Evolutionary conservation across 1,140 invertebrate species (phyloP), one percentile per base, ranked within the genome.

Genomic region (Drosophila trapezifrons): DNA sequence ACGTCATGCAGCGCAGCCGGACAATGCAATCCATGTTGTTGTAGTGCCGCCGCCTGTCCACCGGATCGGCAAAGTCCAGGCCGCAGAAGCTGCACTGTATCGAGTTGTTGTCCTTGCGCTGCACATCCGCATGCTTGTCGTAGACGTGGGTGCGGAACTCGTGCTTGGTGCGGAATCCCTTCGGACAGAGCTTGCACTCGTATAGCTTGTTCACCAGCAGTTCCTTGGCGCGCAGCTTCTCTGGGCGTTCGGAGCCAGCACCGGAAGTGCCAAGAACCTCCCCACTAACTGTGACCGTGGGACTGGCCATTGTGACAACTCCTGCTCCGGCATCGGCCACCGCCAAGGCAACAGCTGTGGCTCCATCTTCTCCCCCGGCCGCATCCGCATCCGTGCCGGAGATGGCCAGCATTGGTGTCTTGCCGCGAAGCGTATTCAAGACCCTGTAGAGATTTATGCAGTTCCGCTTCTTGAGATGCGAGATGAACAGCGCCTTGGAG

Each of bases 21-120:
- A 92, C 90, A 64, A 92, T 92, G 51, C 91, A 92, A 29, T 91
- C 91, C 87, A 92, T 91, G 51, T 92, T 92, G 58, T 92, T 92
- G 57, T 92, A 92, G 47, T 92, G 91, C 3, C 91, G 91, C 2
- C 90, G 90, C 12, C 91, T 74, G 49, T 91, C 90, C 8, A 79
- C 79, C 2, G 91, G 81, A 82, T 92, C 91, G 20, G 86, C 90
- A 69, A 92, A 78, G 63, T 92, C 91, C 40, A 91, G n/a, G 12
- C 79, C 85, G 49, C 91, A 92, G 52, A 91, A 92, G 56, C 82
- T 87, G 57, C 91, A 92, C 45, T 90, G 80, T 37, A 76, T 90
- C 13, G 85, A 81, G 17, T 80, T 77, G 54, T 79, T 84, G 54
- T 92, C 90, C 64, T 91, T 92, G 27, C 86, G 89, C 69, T 91